These are phyloP conservation scores for Sardinella longiceps DNA, from an alignment of 2,797 vertebrate genomes.

Conservation along the genomic window DNA sequence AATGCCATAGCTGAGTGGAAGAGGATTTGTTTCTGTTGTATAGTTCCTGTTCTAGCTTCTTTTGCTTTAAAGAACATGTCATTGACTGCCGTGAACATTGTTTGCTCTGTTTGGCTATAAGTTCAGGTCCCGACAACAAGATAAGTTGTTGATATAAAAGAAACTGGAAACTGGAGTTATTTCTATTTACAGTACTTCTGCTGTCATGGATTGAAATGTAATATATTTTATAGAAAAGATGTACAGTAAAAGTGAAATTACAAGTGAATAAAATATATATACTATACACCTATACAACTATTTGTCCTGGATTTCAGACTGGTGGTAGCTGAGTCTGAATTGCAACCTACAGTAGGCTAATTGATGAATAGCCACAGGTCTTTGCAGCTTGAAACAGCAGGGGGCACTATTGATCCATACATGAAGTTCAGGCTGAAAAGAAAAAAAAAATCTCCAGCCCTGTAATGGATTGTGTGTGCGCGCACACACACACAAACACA, in stretches of 20 bases:
- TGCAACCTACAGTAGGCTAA: background rate
- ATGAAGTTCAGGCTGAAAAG: background rate
- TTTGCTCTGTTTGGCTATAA: slow-evolving; percentile 68
- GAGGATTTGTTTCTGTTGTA: background rate
- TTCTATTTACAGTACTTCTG: slow-evolving; percentile 63
- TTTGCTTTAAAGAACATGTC: slow-evolving; percentile 31
- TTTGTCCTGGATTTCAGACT: background rate
- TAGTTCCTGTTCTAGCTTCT: slow-evolving; percentile 30
- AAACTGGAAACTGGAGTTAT: background rate
- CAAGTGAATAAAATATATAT: slow-evolving; percentile 64
- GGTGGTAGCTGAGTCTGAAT: background rate
- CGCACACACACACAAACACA: background rate
- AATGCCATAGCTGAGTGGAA: background rate
- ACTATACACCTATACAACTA: slow-evolving; percentile 7
- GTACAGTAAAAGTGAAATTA: slow-evolving; percentile 51
- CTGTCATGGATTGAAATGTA: slow-evolving; percentile 75
- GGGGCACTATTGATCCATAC: slow-evolving; percentile 64
- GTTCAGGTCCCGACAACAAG: slow-evolving; percentile 56
- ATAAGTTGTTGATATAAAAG: slow-evolving; percentile 69
- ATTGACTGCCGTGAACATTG: slow-evolving; percentile 61
- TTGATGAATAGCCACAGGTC: background rate
- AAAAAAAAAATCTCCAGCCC: background rate
- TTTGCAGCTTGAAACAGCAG: slow-evolving; percentile 63
- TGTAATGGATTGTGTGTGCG: background rate
- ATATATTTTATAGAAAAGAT: slow-evolving; percentile 79